phyloP scores from a whole-genome alignment of 2,113 vertebrate genomes.

The Campylorhamphus procurvoides region DNA sequence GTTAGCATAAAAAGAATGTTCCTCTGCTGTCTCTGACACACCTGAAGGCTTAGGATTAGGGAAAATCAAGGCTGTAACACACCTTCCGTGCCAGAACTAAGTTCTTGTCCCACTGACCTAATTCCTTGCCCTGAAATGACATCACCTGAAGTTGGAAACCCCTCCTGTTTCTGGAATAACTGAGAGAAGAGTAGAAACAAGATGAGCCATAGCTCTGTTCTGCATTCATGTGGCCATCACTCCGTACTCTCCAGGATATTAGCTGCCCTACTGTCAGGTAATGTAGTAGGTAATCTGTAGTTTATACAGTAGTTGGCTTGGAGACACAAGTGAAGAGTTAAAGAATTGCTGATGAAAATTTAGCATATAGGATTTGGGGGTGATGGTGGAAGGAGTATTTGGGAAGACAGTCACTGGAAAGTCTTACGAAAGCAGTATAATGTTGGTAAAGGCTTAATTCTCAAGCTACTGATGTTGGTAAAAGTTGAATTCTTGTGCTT shows the following conservation, averaged over 20 bases:
- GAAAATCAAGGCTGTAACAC: not conserved
- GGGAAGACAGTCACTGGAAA: not conserved
- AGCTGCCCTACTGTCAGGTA: not conserved
- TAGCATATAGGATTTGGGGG: not conserved
- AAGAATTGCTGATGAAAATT: not conserved
- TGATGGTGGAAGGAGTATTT: rapidly evolving
- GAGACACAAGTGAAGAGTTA: not conserved
- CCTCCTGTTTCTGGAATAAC: not conserved
- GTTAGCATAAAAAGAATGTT: not conserved
- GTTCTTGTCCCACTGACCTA: not conserved
- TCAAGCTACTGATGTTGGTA: not conserved
- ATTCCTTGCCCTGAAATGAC: not conserved
- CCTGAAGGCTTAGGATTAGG: not conserved
- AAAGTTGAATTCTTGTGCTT: not conserved
- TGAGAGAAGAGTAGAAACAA: not conserved
- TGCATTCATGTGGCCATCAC: not conserved
- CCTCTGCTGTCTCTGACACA: not conserved
- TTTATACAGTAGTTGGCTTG: not conserved
- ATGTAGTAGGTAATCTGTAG: not conserved
- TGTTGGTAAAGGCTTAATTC: not conserved
- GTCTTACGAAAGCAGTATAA: not conserved
- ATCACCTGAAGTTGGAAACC: not conserved
- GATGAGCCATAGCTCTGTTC: not conserved
- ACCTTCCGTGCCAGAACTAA: not conserved
- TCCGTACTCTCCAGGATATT: not conserved